Conservation (phyloP, 2,888 invertebrate species). For the Vesta saturnalis region DNA sequence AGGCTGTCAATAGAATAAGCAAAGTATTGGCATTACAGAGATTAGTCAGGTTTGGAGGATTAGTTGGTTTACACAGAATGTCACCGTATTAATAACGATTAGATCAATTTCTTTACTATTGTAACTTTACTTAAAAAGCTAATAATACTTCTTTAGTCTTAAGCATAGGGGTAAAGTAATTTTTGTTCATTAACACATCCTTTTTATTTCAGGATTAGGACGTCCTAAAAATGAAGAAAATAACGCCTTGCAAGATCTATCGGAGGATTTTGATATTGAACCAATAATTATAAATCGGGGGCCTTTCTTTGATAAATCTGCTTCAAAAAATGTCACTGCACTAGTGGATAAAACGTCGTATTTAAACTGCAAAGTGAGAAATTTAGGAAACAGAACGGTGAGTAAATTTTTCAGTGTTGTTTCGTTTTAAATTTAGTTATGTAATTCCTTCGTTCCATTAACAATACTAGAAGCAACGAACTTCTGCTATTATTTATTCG, state of each 20-base stretch:
- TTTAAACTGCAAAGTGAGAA: conserved; percentile 79
- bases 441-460: conserved; percentile 20
- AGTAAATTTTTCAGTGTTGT: no score
- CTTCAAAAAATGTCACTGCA: conserved; percentile 80
- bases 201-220: conserved; percentile 42
- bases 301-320: conserved; percentile 76
- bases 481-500: conserved; percentile 30
- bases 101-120: not conserved
- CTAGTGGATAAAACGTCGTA: conserved; percentile 81
- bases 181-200: not conserved
- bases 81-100: conserved; percentile 1
- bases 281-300: conserved; percentile 66
- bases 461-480: conserved; percentile 25
- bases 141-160: not conserved
- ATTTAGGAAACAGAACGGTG: conserved; percentile 81
- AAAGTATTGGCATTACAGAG: not conserved
- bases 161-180: not conserved
- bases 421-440: conserved; percentile 27
- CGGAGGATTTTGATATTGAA: conserved; percentile 61
- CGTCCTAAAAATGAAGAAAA: conserved; percentile 38
- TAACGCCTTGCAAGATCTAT: conserved; percentile 55
- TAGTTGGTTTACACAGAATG: not conserved
- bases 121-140: not conserved
- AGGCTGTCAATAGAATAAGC: conserved; percentile 1
- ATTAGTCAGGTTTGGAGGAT: not conserved